Evolutionary conservation across 1,140 invertebrate species (phyloP), one percentile per base, ranked within the genome.

Genomic region (Cotesia chilonis): DNA sequence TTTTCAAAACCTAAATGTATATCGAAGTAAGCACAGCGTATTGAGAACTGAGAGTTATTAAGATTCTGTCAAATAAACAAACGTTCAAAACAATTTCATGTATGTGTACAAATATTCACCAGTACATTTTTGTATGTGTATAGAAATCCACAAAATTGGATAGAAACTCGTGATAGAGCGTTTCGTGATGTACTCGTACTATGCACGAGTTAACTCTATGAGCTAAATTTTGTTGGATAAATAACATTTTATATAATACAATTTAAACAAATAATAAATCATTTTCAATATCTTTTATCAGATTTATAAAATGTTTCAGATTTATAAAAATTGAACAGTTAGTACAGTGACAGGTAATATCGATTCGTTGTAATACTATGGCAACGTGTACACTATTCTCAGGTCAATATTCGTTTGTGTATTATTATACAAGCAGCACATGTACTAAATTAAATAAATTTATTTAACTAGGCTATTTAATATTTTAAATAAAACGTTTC

Each of bases 331-430:
- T 67, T 14, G 14, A n/a, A 10, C 9, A 59, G 9, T 7, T 35
- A 37, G 17, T 59, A 59, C 59, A 41, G 4, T 28, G n/a, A 38
- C 63, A 67, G 57, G 63, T 71, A 60, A 67, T 71, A 74, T 74
- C 73, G 73, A 74, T 74, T 55, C 7, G 28, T 10, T 67, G 14
- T 3, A 74, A 52, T 55, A 60, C 73, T 74, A 74, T 74, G 73
- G 73, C 69, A 74, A 74, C 73, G 63, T 52, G 52, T 41, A 64
- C 63, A 66, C 64, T 61, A 35, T 69, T 51, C 36, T 35, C 73
- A 70, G 73, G 73, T 74, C 73, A 67, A 74, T 74, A 74, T 66
- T 57, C 28, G 9, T 36, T 37, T 66, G 6, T 28, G 14, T 54
- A 9, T 36, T 54, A 28, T 51, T 37, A 65, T 52, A 51, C 38